Conservation (phyloP, 2,113 vertebrate species). For the Poeciliopsis retropinna region DNA sequence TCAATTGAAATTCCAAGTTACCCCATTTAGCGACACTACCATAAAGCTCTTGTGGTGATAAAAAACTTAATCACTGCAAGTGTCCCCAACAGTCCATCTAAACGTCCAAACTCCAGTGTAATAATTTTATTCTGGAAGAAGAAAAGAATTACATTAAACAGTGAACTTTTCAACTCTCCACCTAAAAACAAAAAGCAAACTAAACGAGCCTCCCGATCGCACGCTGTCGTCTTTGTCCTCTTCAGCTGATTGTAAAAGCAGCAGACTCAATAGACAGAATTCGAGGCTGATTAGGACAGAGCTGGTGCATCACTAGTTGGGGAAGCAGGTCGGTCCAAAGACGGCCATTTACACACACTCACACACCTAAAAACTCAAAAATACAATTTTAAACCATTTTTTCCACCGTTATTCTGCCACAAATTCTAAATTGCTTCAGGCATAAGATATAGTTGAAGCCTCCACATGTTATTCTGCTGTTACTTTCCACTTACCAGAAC, state of each 20-base stretch:
- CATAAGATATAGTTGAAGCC: conserved; percentile 37
- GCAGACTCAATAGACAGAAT: conserved; percentile 30
- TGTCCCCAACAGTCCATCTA: conserved; percentile 17
- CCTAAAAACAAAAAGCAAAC: background rate
- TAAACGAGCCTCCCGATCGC: background rate
- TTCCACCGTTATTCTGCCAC: conserved; percentile 2
- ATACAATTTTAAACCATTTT: background rate
- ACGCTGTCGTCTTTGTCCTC: background rate
- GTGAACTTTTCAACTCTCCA: background rate
- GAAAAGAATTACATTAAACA: background rate
- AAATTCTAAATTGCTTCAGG: conserved; percentile 16
- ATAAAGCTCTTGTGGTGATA: conserved; percentile 40
- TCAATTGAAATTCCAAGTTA: conserved; percentile 24
- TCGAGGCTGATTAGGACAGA: conserved; percentile 24
- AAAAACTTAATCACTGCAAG: conserved; percentile 41
- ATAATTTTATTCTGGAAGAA: conserved; percentile 11
- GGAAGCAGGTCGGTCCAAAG: conserved; percentile 19
- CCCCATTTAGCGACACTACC: conserved; percentile 18
- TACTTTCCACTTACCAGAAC: conserved; percentile 32
- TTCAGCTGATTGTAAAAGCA: conserved; percentile 27
- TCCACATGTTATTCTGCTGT: conserved; percentile 48
- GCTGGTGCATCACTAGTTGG: conserved; percentile 31
- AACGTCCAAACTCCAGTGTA: conserved; percentile 34
- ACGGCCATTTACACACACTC: background rate
- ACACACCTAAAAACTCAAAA: background rate